Base-by-base conservation (phyloP, 2,113 vertebrate genomes). In the Brachypteracias leptosomus region DNA sequence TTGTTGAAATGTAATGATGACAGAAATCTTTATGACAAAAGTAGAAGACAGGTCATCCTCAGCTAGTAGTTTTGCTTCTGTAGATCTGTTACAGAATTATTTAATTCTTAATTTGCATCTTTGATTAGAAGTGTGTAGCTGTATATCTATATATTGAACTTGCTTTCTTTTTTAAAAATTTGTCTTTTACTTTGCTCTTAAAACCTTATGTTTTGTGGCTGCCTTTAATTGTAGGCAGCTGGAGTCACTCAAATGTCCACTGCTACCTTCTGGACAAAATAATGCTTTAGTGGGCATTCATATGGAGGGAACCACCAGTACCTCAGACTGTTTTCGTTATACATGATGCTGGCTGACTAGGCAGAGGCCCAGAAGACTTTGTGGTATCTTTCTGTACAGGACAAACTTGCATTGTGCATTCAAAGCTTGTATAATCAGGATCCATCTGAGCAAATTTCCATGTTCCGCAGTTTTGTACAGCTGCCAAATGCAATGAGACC, bases 401-500 rank as follows among this genome's bases (percentile, higher is more conserved):
- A 40, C 33, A 74, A 70, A 55, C 44, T 51, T 82, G 18, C 29
- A 59, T 3, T 73, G 47, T 80, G 67, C 79, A 83, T 61, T 95
- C 78, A 44, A 54, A 85, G 47, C 38, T 52, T 71, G 67, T 77
- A 7, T 74, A 63, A 74, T 59, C 36, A 51, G n/a, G 78, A 71
- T 42, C 59, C 44, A 14, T 52, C 90, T 74, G 51, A 91, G 87
- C 46, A 72, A 36, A 55, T 73, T 85, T 85, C 75, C 46, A 22
- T n/a, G 75, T 62, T 88, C 28, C 29, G 62, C 62, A 22, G 47
- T 62, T 95, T 52, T 91, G 61, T 81, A 78, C 44, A 63, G 85
- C 88, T 94, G 90, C 88, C 79, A 96, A 92, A 84, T 71, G 92
- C 65, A 80, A 12, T 11, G 24, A 67, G 59, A 81, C 55, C 72